Base-by-base conservation (phyloP, 2,113 vertebrate genomes). In the Gambusia holbrooki region DNA sequence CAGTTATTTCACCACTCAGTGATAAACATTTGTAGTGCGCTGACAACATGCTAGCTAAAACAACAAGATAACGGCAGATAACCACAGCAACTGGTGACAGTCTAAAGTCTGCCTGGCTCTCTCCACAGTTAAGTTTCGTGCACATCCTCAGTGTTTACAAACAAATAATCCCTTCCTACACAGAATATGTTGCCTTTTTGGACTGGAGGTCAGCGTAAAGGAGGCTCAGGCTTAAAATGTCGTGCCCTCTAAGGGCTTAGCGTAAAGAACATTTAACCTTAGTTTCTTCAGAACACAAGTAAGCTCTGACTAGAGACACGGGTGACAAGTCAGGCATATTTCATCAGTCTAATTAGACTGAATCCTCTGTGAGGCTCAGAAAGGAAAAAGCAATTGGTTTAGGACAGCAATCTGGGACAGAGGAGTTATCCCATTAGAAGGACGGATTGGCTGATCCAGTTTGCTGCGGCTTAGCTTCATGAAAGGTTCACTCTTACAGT, bases 271-370 rank as follows among this genome's bases (percentile, higher is more conserved):
- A 12, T 33, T 32, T 66, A 40, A 61, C 27, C 66, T 73, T 66
- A 28, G 60, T 61, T 15, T 68, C 3, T n/a, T 66, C 63, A 27
- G 69, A 73, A 35, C 13, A 62, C 42, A 66, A 66, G 74, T 66
- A 71, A 19, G 5, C 13, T 45, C 22, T 58, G 71, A 76, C 5
- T 25, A 42, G n/a, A 40, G 45, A 58, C 27, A 42, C 54, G 73
- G 58, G 29, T 76, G 29, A 65, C 51, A 67, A 37, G 77, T 67
- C 25, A 7, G 71, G 67, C 62, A 37, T 60, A 66, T 76, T 61
- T 58, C 33, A 77, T 80, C 33, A 61, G 61, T 81, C 85, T 76
- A 85, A 76, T 83, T 82, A 69, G 61, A 62, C 25, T 19, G 45
- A 48, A 48, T 15, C 45, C 45, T 48, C 45, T n/a, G 32, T 12